Evolutionary conservation across 2,797 vertebrate species (phyloP), one percentile per base, ranked within the genome.

Genomic region (Gobio occitaniae): DNA sequence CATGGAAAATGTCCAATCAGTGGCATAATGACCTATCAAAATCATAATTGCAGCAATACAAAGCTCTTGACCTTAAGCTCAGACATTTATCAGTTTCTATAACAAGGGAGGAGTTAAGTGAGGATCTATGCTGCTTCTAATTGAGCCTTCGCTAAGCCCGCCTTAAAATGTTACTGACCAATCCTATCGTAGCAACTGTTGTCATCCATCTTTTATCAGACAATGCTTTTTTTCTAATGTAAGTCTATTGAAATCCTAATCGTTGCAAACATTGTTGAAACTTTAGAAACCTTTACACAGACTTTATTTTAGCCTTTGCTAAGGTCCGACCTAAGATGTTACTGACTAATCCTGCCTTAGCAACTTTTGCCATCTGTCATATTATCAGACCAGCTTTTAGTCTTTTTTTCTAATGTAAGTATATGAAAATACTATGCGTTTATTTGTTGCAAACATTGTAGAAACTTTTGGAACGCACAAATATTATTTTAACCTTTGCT

Each of bases 41-140:
- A 70, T 77, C 32, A 41, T 59, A 84, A 78, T 84, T 44, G 82
- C 63, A 47, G 36, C 16, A 25, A 76, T 83, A 17, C 59, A 84
- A 76, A 68, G 48, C 82, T 78, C 63, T 56, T 84, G 50, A 66
- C 82, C 71, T 83, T 76, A 83, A 83, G 41, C 81, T 19, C 59
- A 68, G 29, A 75, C 48, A 21, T 78, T 77, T 68, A 56, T 54
- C n/a, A 0, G 6, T 56, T 69, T 68, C 78, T 48, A 78, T 19
- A 13, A 12, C 48, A 52, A 19, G 25, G 74, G 50, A 78, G 75
- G 63, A 47, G 63, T 56, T 65, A 10, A 13, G 65, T 13, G 5
- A 54, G 48, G 17, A 71, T 81, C 66, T 56, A 38, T 41, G 21
- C 50, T 54, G 21, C 21, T 15, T 70, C 50, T 41, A 71, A 56